Evolutionary conservation across 2,113 vertebrate genomes (phyloP).

Genomic region (Aplodontia rufa): DNA sequence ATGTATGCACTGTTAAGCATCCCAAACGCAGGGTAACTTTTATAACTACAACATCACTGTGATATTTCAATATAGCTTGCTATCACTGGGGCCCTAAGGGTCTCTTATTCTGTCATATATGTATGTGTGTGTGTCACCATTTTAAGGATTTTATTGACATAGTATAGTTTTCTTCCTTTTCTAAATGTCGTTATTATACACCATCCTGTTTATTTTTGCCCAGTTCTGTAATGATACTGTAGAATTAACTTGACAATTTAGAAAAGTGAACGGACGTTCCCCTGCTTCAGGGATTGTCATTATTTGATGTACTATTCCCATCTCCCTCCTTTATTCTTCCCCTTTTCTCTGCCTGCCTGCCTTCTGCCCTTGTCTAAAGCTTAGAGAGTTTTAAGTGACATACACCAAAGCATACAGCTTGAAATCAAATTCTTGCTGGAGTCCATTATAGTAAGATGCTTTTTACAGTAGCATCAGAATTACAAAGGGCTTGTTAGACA

Average conservation of each 20-base stretch:
- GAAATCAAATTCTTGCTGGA: neutral
- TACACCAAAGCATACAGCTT: neutral
- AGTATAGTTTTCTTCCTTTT: conserved; percentile 51
- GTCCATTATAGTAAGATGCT: neutral
- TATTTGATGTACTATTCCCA: neutral
- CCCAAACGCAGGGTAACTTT: conserved; percentile 24
- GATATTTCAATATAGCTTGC: conserved; percentile 41
- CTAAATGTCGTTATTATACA: conserved; percentile 56
- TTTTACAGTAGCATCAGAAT: neutral
- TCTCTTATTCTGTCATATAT: conserved; percentile 41
- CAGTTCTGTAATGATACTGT: conserved; percentile 31
- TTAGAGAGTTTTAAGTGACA: conserved; percentile 12
- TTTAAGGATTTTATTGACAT: conserved; percentile 46
- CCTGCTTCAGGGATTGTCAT: neutral
- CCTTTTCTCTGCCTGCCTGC: neutral
- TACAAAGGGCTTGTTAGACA: neutral
- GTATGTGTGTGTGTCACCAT: neutral
- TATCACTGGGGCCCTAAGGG: conserved; percentile 13
- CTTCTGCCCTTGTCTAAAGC: neutral
- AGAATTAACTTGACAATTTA: conserved; percentile 55
- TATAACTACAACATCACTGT: conserved; percentile 41
- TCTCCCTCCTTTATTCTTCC: fast-evolving
- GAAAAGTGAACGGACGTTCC: conserved; percentile 18
- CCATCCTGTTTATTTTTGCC: conserved; percentile 30
- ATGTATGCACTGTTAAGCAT: conserved; percentile 11